Evolutionary conservation across 2,888 invertebrate species (phyloP), one percentile per base, ranked within the genome.

Genomic region (Podabrus alpinus): DNA sequence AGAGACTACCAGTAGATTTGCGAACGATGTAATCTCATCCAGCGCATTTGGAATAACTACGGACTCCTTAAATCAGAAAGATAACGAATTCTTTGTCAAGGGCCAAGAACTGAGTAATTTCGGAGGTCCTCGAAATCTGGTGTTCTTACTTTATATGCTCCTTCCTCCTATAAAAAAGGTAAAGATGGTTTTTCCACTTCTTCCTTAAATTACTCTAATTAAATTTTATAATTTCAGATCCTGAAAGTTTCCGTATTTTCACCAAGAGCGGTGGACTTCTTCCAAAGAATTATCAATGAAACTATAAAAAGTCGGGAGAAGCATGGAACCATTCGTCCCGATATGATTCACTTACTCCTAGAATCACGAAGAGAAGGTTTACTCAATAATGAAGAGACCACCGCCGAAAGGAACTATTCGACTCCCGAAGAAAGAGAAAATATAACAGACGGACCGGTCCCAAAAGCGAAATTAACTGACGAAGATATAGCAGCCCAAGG

Each of bases 1-100:
- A 75, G 89, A 90, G 71, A 76, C 87, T 2, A 87, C 87, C 2
- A 86, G 87, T 1, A 84, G 89, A 15, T 89, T 86, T 75, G 84
- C 89, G 0, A 89, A 88, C 73, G 90, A 90, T 79, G 89, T 90
- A 1, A 90, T 90, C 69, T 90, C 90, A 0, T 87, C 88, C 0
- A 86, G 88, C 19, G 90, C 88, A 1, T 90, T 89, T 77, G 90
- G 90, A 0, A 80, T 90, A 1, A 87, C 89, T 77, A 88, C 90
- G 1, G 88, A 92, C 80, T 92, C 92, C 0, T 86, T 90, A 15
- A 82, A 84, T 4, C 86, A 91, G 0, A 85, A 83, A n/a, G 81
- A 90, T 0, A 91, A 91, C 78, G 83, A 88, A 45, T 92, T 92
- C 81, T 91, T 89, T 78, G 68, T 80, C 24, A 89, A 87, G 86